Base-by-base conservation (phyloP, 2,888 invertebrate species). In the Rhabditoides inermis region DNA sequence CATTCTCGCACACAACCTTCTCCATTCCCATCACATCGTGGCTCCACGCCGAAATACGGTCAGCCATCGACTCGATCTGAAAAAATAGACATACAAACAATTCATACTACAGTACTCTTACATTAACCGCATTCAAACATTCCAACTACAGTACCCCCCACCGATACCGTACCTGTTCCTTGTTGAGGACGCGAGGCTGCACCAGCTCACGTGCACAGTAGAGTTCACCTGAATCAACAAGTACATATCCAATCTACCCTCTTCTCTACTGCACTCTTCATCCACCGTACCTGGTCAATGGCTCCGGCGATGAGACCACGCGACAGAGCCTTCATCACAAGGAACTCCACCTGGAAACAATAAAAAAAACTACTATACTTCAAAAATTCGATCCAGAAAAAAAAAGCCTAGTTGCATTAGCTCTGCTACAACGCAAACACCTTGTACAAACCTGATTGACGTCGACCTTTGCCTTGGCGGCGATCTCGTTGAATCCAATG, bases 291-390 rank as follows among this genome's bases (percentile, higher is more conserved):
- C 77, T 72, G 70, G 56, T 76, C 72, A 57, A 81, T 80, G 35
- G 75, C 75, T 25, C 81, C 98, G 53, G 86, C 85, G 3, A 99
- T 88, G 18, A 98, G 82, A 23, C 88, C 90, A 77, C 92, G 86
- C 0, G 94, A 89, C 26, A 98, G 78, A 0, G 95, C 95, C 79
- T 91, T 92, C 95, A 99, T 98, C 1, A 98, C 89, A 41, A 98
- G 81, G 58, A 91, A 82, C 77, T 98, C 98, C 22, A 98, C 90
- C 47, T 63, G 53, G 22, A 53, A 42, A 39, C 44, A 51, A 45
- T 27, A 45, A 45, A 28, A 15, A 28, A n/a, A n/a, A n/a, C n/a
- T n/a, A n/a, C 10, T 15, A 32, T 15, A 32, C 15, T 32, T 32
- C 32, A 32, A 32, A 15, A 32, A 32, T 32, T 10, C n/a, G n/a